Percentiles rank a stretch among this genome's conserved stretches.
phyloP scores from a whole-genome alignment of 2,113 vertebrate genomes.

The Pipra filicauda region DNA sequence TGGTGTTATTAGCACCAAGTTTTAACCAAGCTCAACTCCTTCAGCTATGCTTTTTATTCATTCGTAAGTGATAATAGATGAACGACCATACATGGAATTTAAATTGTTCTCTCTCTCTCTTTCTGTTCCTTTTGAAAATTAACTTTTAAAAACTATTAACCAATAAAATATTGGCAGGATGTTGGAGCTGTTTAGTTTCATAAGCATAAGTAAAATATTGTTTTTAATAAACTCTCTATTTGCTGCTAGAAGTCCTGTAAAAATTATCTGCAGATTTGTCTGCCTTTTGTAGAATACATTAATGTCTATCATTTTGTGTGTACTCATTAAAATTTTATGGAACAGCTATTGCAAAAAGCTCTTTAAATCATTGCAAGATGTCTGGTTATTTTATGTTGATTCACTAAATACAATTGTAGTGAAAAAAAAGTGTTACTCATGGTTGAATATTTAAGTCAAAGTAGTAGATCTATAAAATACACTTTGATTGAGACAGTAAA shows the following conservation, averaged over 20 bases:
- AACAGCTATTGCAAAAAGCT: constrained; percentile 31
- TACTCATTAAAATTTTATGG: constrained; percentile 67
- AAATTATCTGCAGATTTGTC: constrained; percentile 35
- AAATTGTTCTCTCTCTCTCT: not conserved
- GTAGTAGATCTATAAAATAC: not conserved
- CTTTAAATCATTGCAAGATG: constrained; percentile 54
- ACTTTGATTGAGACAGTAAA: not conserved
- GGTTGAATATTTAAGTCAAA: constrained; percentile 1
- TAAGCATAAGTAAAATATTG: constrained; percentile 47
- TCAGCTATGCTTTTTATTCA: not conserved
- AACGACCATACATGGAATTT: not conserved
- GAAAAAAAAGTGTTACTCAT: not conserved
- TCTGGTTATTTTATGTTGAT: constrained; percentile 41
- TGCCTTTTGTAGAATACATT: constrained; percentile 16
- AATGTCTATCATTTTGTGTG: constrained; percentile 24
- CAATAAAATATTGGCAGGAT: constrained; percentile 4
- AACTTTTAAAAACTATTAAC: not conserved
- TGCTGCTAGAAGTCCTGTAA: not conserved
- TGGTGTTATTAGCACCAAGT: not conserved
- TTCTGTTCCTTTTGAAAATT: not conserved
- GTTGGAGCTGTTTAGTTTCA: not conserved
- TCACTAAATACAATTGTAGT: constrained; percentile 6
- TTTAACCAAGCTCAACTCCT: not conserved
- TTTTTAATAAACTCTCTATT: constrained; percentile 61
- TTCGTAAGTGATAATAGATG: not conserved